phyloP scores from a whole-genome alignment of 2,888 invertebrate species.

The Aelia acuminata region DNA sequence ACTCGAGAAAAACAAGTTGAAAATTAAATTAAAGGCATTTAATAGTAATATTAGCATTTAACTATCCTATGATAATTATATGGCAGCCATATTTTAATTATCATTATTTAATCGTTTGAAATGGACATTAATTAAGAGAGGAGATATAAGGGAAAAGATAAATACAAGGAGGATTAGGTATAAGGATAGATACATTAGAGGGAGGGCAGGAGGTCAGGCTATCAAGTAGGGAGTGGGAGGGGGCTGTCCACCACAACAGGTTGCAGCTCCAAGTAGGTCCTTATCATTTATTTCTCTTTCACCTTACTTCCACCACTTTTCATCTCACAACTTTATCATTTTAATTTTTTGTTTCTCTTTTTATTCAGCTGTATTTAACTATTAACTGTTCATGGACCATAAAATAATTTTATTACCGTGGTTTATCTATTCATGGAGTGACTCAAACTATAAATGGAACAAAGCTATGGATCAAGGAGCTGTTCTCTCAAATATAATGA shows the following conservation, averaged over 20 bases:
- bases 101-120: not conserved
- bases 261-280: slow-evolving; percentile 8
- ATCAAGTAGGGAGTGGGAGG: slow-evolving; percentile 31
- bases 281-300: slow-evolving; percentile 50
- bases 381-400: not conserved
- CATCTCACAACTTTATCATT: slow-evolving; percentile 14
- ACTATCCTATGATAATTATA: no score
- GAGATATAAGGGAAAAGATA: not conserved
- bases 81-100: no score
- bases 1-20: no score
- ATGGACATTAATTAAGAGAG: not conserved
- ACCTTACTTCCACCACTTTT: slow-evolving; percentile 36
- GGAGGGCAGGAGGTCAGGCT: slow-evolving; percentile 17
- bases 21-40: no score
- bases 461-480: rapidly evolving
- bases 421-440: not conserved
- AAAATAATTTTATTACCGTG: not conserved
- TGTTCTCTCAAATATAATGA: no score
- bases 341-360: slow-evolving; percentile 18
- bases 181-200: slow-evolving; percentile 39
- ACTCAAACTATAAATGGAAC: not conserved
- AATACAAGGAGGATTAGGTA: not conserved
- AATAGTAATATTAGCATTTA: no score
- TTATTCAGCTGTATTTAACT: not conserved
- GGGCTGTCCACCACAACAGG: slow-evolving; percentile 46